phyloP scores from a whole-genome alignment of 2,113 vertebrate species.

The Carlito syrichta region DNA sequence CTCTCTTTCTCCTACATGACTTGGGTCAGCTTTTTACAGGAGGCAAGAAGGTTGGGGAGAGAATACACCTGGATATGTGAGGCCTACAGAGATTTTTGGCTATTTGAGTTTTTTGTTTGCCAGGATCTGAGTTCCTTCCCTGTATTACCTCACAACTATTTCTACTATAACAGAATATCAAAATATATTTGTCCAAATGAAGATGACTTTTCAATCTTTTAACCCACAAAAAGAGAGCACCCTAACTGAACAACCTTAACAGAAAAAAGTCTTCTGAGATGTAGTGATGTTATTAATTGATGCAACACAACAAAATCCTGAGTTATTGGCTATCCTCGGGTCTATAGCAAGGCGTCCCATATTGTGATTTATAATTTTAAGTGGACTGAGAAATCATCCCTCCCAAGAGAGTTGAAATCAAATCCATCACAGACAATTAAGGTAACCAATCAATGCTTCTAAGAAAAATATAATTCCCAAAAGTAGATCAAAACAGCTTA shows the following conservation, averaged over 20 bases:
- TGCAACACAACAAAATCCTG: neutral
- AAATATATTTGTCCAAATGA: neutral
- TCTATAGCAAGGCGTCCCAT: neutral
- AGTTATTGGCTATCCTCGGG: neutral
- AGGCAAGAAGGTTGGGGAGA: too few species aligned
- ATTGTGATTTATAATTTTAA: constrained; percentile 58
- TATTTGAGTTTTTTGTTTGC: too few species aligned
- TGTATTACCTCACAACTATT: too few species aligned
- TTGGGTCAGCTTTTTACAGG: too few species aligned
- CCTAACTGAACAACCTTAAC: neutral
- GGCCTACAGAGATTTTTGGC: too few species aligned
- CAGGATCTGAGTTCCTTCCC: too few species aligned
- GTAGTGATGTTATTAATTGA: neutral
- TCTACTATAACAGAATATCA: too few species aligned
- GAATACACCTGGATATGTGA: too few species aligned
- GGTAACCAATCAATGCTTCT: constrained; percentile 32
- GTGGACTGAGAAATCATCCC: neutral
- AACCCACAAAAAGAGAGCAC: neutral
- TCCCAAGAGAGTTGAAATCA: constrained; percentile 27
- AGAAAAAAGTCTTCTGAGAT: neutral
- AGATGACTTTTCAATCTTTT: neutral
- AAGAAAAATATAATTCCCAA: constrained; percentile 37
- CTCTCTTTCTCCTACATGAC: too few species aligned
- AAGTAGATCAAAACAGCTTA: constrained; percentile 36
- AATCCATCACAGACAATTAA: constrained; percentile 63